phyloP scores from a whole-genome alignment of 2,888 invertebrate species.

The Campoplex capitator region DNA sequence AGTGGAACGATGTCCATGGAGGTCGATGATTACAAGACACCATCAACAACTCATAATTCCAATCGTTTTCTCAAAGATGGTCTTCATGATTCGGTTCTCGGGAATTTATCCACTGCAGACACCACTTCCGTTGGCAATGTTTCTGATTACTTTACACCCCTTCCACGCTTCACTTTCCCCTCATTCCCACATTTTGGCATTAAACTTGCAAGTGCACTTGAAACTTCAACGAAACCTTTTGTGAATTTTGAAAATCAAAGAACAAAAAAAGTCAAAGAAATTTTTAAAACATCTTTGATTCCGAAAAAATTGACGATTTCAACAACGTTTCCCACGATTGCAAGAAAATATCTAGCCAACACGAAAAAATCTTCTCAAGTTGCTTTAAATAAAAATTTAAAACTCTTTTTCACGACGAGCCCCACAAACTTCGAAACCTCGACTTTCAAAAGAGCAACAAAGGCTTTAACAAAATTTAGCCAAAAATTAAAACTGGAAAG shows the following conservation, averaged over 20 bases:
- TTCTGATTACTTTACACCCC: constrained; percentile 4
- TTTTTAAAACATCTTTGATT: background rate
- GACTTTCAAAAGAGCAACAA: background rate
- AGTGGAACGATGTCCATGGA: constrained; percentile 34
- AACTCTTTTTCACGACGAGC: background rate
- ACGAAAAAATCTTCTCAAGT: background rate
- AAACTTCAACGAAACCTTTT: constrained; percentile 15
- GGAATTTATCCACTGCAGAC: background rate
- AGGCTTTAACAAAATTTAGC: background rate
- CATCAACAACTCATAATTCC: background rate
- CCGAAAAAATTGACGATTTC: background rate
- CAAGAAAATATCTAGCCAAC: constrained; percentile 11
- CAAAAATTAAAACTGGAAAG: background rate
- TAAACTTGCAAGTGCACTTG: constrained; percentile 64
- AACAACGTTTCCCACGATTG: background rate
- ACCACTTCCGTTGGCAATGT: background rate
- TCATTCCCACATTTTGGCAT: constrained; percentile 65
- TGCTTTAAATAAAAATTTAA: background rate
- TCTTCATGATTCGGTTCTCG: background rate
- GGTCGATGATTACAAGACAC: background rate
- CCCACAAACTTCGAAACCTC: background rate
- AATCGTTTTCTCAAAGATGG: background rate
- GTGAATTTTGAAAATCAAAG: constrained; percentile 9
- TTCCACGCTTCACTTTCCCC: constrained; percentile 53
- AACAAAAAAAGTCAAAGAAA: constrained; percentile 33